These are phyloP conservation scores for Callospermophilus lateralis DNA, from an alignment of 2,113 vertebrate species.

Conservation along the genomic window DNA sequence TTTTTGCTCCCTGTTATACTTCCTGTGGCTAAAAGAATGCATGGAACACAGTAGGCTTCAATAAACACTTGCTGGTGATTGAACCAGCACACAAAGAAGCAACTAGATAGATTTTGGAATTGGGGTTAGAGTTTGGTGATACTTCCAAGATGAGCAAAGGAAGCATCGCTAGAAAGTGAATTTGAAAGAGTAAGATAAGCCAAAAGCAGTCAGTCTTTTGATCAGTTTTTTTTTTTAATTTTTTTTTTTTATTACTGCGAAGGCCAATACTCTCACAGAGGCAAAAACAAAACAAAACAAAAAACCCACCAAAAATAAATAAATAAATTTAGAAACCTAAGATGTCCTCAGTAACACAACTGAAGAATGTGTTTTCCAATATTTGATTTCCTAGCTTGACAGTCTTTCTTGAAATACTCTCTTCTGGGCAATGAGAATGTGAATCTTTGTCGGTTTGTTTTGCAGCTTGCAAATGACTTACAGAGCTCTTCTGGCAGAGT, in stretches of 20 bases:
- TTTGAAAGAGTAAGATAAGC: background rate
- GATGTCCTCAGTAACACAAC: slow-evolving; percentile 63
- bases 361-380: slow-evolving; percentile 81
- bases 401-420: slow-evolving; percentile 75
- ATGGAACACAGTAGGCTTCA: background rate
- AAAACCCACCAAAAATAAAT: background rate
- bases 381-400: slow-evolving; percentile 80
- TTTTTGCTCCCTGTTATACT: background rate
- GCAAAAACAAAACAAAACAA: background rate
- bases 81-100: background rate
- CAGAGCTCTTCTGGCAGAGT: slow-evolving; percentile 66
- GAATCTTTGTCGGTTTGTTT: slow-evolving; percentile 73
- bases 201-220: background rate
- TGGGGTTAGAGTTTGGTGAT: background rate
- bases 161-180: background rate
- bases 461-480: slow-evolving; percentile 81
- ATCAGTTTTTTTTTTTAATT: slow-evolving; percentile 21
- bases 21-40: background rate
- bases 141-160: background rate
- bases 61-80: background rate
- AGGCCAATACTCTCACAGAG: slow-evolving; percentile 54
- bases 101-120: background rate
- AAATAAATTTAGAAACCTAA: slow-evolving; percentile 74
- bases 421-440: slow-evolving; percentile 66
- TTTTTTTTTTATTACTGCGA: slow-evolving; percentile 16